These are phyloP conservation scores for Apis florea DNA, from an alignment of 1,140 invertebrate genomes.

Conservation along the genomic window DNA sequence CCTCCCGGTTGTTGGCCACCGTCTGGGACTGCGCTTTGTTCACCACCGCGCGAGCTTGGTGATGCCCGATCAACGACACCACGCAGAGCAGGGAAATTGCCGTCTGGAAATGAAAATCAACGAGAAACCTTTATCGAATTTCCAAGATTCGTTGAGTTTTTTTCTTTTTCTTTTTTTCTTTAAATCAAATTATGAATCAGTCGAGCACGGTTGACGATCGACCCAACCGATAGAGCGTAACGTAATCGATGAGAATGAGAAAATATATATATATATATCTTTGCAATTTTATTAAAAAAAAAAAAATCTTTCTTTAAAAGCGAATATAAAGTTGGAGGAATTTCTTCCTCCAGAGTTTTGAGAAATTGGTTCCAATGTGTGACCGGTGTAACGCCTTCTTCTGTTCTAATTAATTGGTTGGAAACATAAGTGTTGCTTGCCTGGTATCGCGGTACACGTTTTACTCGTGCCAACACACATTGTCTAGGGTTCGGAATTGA, in stretches of 20 bases:
- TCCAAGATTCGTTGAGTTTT: no score
- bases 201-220: no score
- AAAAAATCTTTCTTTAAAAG: no score
- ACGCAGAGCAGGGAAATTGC: slow-evolving; percentile 65
- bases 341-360: not conserved
- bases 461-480: slow-evolving; percentile 53
- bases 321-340: not conserved
- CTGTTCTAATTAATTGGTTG: slow-evolving; percentile 68
- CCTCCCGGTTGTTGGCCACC: slow-evolving; percentile 49
- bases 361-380: not conserved
- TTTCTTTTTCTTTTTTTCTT: no score
- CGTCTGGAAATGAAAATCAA: slow-evolving; percentile 69
- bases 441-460: slow-evolving; percentile 56
- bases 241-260: no score
- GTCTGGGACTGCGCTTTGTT: slow-evolving; percentile 68
- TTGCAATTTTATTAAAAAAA: no score
- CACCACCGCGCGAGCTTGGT: slow-evolving; percentile 68
- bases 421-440: slow-evolving; percentile 68
- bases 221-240: no score
- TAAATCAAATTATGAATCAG: no score
- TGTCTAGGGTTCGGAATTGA: slow-evolving; percentile 47
- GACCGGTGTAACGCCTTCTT: not conserved
- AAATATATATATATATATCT: no score
- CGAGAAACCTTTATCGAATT: not conserved
- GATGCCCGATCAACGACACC: slow-evolving; percentile 67